These are phyloP conservation scores for Phrynocephalus forsythii DNA, from an alignment of 2,797 vertebrate species.

Conservation along the genomic window DNA sequence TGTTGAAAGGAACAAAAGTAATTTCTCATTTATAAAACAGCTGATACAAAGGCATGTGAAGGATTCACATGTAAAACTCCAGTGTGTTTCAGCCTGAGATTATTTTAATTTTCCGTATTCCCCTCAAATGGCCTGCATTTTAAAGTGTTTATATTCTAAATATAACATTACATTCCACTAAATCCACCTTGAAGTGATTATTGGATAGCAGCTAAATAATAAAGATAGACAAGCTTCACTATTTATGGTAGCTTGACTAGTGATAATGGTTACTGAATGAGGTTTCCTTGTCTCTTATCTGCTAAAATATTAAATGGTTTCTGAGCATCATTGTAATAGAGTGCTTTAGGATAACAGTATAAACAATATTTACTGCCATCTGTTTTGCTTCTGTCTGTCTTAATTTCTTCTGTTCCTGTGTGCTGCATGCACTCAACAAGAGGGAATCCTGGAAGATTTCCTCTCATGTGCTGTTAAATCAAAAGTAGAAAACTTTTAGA, in stretches of 20 bases:
- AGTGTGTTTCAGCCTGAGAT: background rate
- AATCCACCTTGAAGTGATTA: background rate
- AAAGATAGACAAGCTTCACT: background rate
- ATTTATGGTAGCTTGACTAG: background rate
- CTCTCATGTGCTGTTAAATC: background rate
- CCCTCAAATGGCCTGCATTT: no score
- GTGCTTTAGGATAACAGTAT: background rate
- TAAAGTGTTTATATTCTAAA: background rate
- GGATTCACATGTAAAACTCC: background rate
- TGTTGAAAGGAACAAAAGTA: no score
- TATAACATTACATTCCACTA: background rate
- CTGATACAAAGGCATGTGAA: background rate
- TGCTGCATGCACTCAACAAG: background rate
- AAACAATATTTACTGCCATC: background rate
- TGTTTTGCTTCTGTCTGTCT: background rate
- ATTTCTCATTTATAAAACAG: background rate
- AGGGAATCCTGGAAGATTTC: background rate
- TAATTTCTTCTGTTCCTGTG: background rate
- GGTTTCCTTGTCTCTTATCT: background rate
- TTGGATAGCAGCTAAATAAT: background rate
- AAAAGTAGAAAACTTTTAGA: background rate
- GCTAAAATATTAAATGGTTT: slow-evolving; percentile 3
- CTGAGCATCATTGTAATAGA: background rate
- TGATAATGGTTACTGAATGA: background rate
- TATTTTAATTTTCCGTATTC: background rate